Base-by-base conservation (phyloP, 2,888 invertebrate species). In the Zygaena filipendulae region DNA sequence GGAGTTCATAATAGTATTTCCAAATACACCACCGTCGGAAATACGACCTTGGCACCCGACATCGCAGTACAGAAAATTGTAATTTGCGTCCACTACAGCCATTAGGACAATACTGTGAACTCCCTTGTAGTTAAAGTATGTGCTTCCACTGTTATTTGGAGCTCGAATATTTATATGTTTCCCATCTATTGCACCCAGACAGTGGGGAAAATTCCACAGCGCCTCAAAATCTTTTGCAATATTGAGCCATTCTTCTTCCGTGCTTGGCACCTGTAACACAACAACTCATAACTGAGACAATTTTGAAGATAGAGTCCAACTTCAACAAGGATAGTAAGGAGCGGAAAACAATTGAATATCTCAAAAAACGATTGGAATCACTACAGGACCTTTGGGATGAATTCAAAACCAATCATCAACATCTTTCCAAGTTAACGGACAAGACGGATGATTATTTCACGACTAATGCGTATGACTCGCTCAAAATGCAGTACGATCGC, bases 201-300 rank as follows among this genome's bases (percentile, higher is more conserved):
- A n/a, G n/a, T n/a, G n/a, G n/a, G 24, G 43, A 16, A 43, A 41
- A 38, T 38, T 43, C 38, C 39, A 42, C 33, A 35, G 33, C 26
- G 38, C 30, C 30, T 39, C 35, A 32, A 36, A 42, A 31, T 35
- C 32, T 30, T 31, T 34, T 26, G 38, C 29, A 26, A 43, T 30
- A 34, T 27, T 26, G 30, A 34, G 36, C 40, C 43, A 43, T 30
- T 23, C 29, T 20, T 36, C 38, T 33, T 29, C 30, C 33, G 35
- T 39, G 30, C 33, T 33, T 26, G 38, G 37, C 27, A 34, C 29
- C 43, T 42, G 28, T 32, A 39, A 40, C n/a, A n/a, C n/a, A n/a
- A 30, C 14, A 35, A 29, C 27, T 23, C n/a, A n/a, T n/a, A n/a
- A n/a, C n/a, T n/a, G n/a, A n/a, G n/a, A n/a, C n/a, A n/a, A n/a